phyloP scores from a whole-genome alignment of 2,888 invertebrate genomes.

The Caenorhabditis becei region DNA sequence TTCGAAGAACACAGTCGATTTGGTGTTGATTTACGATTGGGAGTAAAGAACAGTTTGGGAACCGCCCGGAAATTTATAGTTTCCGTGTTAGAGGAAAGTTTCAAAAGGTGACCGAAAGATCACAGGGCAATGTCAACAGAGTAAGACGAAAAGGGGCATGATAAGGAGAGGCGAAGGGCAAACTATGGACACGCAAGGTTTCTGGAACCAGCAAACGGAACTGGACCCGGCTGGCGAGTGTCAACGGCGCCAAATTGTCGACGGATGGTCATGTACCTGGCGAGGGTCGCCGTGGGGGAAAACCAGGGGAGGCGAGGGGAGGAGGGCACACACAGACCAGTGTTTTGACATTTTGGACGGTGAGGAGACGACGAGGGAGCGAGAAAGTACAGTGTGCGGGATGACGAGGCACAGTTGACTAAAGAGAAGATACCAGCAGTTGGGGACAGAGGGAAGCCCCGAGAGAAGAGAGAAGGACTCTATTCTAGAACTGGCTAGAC shows the following conservation, averaged over 20 bases:
- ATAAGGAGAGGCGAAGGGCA: slow-evolving; percentile 13
- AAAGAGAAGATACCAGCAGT: slow-evolving; percentile 39
- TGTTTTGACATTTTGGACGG: slow-evolving; percentile 50
- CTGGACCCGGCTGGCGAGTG: not conserved
- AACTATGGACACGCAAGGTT: slow-evolving; percentile 8
- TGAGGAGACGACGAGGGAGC: slow-evolving; percentile 32
- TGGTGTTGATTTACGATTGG: too few species aligned
- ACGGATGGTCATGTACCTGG: slow-evolving; percentile 54
- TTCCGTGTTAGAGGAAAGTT: slow-evolving; percentile 7
- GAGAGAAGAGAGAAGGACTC: slow-evolving; percentile 1
- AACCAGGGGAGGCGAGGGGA: slow-evolving; percentile 19
- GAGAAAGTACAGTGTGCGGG: slow-evolving; percentile 21
- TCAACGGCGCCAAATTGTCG: slow-evolving; percentile 36
- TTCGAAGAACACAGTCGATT: not conserved
- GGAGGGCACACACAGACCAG: slow-evolving; percentile 12
- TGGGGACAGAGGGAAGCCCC: slow-evolving; percentile 28
- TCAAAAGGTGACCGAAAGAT: slow-evolving; percentile 42
- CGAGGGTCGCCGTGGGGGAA: slow-evolving; percentile 41
- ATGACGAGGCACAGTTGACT: slow-evolving; percentile 29
- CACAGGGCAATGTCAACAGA: slow-evolving; percentile 39
- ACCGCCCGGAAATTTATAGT: not conserved
- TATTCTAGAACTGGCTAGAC: slow-evolving; percentile 12
- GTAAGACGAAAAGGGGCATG: slow-evolving; percentile 16
- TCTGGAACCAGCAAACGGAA: not conserved
- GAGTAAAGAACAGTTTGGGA: not conserved